A percentile compares a stretch with the other conserved stretches of the same genome.
Conservation (phyloP, 1,140 invertebrate species). For the Tetramorium parvispinum region DNA sequence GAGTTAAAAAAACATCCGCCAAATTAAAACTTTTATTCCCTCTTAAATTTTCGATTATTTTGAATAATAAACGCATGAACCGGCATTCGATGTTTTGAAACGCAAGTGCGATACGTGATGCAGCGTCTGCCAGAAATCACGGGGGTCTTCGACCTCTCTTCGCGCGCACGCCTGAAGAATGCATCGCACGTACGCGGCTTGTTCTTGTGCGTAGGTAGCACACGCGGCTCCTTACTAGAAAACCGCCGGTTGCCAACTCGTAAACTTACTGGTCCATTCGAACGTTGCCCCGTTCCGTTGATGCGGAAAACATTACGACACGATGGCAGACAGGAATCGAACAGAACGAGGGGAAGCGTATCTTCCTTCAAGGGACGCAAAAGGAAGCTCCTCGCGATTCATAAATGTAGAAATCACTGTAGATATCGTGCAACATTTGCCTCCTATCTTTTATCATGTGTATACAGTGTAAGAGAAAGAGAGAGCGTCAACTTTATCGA, state of each 20-base stretch:
- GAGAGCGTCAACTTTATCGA: background rate
- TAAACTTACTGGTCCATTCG: conserved; percentile 44
- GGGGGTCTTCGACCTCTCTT: conserved; percentile 49
- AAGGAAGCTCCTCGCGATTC: conserved; percentile 21
- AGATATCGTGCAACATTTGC: background rate
- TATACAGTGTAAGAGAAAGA: background rate
- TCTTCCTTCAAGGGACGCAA: background rate
- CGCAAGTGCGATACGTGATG: background rate
- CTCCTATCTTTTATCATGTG: background rate
- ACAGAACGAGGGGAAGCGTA: background rate
- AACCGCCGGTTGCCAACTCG: conserved; percentile 40
- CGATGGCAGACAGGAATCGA: background rate
- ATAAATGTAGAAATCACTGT: conserved; percentile 26
- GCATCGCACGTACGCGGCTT: conserved; percentile 55
- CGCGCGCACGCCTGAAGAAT: conserved; percentile 36
- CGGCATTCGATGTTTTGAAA: background rate
- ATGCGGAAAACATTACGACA: conserved; percentile 28
- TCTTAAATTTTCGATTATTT: background rate
- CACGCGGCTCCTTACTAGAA: conserved; percentile 35
- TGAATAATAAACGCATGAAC: background rate
- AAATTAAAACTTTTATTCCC: background rate
- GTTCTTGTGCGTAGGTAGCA: conserved; percentile 54
- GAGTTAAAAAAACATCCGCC: background rate
- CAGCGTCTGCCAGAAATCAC: conserved; percentile 41
- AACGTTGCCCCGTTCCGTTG: background rate